phyloP scores from a whole-genome alignment of 2,797 vertebrate genomes.

The Notamacropus eugenii region DNA sequence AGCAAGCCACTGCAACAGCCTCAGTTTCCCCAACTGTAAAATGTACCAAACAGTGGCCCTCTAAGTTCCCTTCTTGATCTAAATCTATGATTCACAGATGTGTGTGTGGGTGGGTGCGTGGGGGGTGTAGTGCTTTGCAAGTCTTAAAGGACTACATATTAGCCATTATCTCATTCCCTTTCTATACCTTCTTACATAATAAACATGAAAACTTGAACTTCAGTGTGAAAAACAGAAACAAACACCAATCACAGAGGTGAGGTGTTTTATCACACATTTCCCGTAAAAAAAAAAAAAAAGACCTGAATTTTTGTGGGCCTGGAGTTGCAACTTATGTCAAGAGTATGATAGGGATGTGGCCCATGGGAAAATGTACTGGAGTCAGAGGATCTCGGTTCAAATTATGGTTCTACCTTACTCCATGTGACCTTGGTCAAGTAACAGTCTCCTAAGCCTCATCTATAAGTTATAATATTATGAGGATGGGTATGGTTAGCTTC shows the following conservation, averaged over 20 bases:
- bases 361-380: not conserved
- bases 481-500: too few species aligned
- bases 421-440: not conserved
- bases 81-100: not conserved
- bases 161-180: not conserved
- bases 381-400: not conserved
- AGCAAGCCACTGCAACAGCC: not conserved
- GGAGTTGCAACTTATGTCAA: not conserved
- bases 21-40: not conserved
- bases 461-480: not conserved
- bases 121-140: not conserved
- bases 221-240: not conserved
- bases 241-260: not conserved
- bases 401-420: not conserved
- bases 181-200: not conserved
- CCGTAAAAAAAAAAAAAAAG: not conserved
- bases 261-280: too few species aligned
- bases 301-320: not conserved
- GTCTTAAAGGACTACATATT: not conserved
- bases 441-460: not conserved
- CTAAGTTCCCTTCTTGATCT: not conserved
- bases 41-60: not conserved
- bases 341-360: not conserved
- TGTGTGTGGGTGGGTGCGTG: too few species aligned
- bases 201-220: not conserved